phyloP scores from a whole-genome alignment of 1,140 invertebrate genomes.

The Galleria mellonella region DNA sequence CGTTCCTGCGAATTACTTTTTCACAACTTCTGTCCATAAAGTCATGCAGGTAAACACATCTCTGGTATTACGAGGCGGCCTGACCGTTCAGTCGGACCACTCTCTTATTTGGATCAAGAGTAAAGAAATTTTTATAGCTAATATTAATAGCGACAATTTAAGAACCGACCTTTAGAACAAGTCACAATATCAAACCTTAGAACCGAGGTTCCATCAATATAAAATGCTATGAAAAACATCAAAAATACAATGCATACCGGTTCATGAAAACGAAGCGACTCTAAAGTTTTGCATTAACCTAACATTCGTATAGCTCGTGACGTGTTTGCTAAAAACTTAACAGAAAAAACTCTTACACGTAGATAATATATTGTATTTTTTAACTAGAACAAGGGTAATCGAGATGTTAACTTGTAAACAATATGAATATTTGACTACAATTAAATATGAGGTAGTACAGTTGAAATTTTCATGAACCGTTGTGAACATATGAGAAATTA shows the following conservation, averaged over 20 bases:
- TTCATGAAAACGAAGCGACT: constrained; percentile 24
- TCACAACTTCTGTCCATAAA: background rate
- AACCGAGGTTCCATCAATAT: constrained; percentile 34
- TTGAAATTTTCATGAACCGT: constrained; percentile 11
- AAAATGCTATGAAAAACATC: constrained; percentile 42
- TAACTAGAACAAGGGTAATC: too few species aligned
- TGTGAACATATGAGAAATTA: constrained; percentile 3
- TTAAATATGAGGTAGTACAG: constrained; percentile 12
- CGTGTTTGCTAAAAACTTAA: too few species aligned
- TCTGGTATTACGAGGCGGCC: background rate
- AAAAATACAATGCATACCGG: constrained; percentile 25
- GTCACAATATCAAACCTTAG: constrained; percentile 60
- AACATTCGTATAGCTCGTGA: too few species aligned
- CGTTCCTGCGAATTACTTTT: background rate
- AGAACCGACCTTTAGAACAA: constrained; percentile 48
- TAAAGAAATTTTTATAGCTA: constrained; percentile 23
- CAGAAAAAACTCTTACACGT: too few species aligned
- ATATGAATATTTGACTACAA: background rate
- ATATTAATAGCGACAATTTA: constrained; percentile 41
- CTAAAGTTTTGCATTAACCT: too few species aligned
- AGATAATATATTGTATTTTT: too few species aligned
- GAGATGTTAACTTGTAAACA: too few species aligned
- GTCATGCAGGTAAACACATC: background rate
- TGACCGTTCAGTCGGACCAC: background rate
- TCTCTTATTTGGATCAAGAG: background rate